Base-by-base conservation (phyloP, 2,113 vertebrate genomes). In the Sebastes fasciatus region DNA sequence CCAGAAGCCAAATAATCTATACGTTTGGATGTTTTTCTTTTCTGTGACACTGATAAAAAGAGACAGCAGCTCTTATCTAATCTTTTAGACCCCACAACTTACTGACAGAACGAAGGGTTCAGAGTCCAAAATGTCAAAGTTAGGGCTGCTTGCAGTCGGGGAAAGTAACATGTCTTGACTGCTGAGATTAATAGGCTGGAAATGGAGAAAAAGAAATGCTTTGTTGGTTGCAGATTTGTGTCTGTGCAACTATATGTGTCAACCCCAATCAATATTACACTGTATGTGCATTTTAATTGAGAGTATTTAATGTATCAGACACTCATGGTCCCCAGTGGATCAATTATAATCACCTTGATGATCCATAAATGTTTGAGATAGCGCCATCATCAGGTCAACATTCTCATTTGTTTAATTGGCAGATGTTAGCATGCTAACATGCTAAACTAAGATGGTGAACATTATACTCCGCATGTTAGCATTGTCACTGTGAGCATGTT, bases 1-100 rank as follows among this genome's bases (percentile, higher is more conserved):
- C 76, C 91, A 77, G 82, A 76, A 88, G 79, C 75, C 77, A 73
- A 83, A 73, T 61, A 80, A 85, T 86, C 83, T 89, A 82, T 82
- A 91, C 6, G 48, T 88, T 87, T 67, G 58, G 63, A 87, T 72
- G 75, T 58, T 82, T 61, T 34, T 78, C 3, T 80, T 54, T 26
- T 45, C 55, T 19, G 52, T 89, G 88, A 90, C 45, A 17, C 3
- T 86, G 85, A 91, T 72, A 23, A 72, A 75, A 69, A 74, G 26
- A 66, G 89, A 89, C 86, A 85, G 52, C 62, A 12, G 34, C 60
- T 88, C 86, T 84, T 74, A 88, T 88, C 83, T 86, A 68, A 79
- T 82, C 61, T 85, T 84, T 78, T 61, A 66, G 64, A 34, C 49
- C 84, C 46, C 34, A 34, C 49, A 40, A 86, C 46, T 72, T 45